Base-by-base conservation (phyloP, 2,888 invertebrate genomes). In the Noctua janthina region DNA sequence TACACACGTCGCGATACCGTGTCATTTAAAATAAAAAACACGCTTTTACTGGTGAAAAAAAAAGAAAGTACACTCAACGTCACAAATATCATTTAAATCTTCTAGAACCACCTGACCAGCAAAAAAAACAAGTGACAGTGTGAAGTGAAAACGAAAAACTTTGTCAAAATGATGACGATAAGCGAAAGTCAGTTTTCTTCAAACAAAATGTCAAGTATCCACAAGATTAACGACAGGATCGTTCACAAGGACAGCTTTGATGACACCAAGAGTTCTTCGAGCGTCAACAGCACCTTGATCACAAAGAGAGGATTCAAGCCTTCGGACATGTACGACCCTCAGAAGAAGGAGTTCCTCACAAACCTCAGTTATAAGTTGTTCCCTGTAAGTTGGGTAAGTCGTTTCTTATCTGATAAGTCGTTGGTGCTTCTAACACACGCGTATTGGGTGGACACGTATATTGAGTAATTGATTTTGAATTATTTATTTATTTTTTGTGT, bases 241-340 rank as follows among this genome's bases (percentile, higher is more conserved):
- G 92, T 97, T 8, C 97, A 97, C 74, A 92, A 94, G 59, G 97
- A 97, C 90, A 96, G 95, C 92, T 97, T 94, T 89, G 96, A 97
- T 78, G 97, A 97, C 88, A 94, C 95, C 81, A 95, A 97, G 88
- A 97, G 96, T 82, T 97, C 97, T 0, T 96, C 96, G 29, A 96
- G 96, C 43, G 94, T 96, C 76, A 97, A 96, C 93, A 98, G 98
- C 92, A 97, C 97, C 29, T 97, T 98, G 83, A 97, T 98, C 92
- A 98, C 97, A 75, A 97, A 97, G 86, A 97, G 98, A 54, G 98
- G 99, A 59, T 98, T 98, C 95, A 98, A 98, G 92, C 99, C 99
- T 1, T 99, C 99, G 4, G 99, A 99, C 95, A 97, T 98, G 94
- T 98, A 98, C 93, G 98, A 99, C 95, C 98, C 99, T 1, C 97